Conservation (phyloP, 2,888 invertebrate species). For the Hydriomena furcata region DNA sequence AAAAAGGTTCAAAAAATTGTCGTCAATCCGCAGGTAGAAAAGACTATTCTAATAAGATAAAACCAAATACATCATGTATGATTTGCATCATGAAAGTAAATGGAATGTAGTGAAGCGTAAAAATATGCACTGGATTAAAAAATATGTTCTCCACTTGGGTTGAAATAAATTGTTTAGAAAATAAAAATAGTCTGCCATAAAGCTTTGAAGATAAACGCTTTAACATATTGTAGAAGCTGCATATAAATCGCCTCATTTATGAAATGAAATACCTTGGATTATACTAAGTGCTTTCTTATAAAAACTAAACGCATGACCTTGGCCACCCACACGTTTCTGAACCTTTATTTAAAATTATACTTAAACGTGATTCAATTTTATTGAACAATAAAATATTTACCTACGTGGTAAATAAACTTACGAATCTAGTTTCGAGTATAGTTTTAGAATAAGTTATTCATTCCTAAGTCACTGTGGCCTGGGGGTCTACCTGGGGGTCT, state of each 20-base stretch:
- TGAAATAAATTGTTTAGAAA: slow-evolving; percentile 37
- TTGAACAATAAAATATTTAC: too few relatives aligned
- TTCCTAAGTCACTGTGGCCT: too few relatives aligned
- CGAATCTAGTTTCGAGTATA: too few relatives aligned
- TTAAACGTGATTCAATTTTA: too few relatives aligned
- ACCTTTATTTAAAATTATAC: not conserved
- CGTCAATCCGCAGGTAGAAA: too few relatives aligned
- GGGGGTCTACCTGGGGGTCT: too few relatives aligned
- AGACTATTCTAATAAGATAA: too few relatives aligned
- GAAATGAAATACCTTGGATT: slow-evolving; percentile 34
- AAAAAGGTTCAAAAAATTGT: too few relatives aligned
- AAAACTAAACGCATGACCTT: not conserved
- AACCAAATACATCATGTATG: too few relatives aligned
- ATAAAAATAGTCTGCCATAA: slow-evolving; percentile 50
- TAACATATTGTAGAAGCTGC: slow-evolving; percentile 50
- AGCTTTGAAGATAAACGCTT: slow-evolving; percentile 51
- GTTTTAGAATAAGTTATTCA: too few relatives aligned
- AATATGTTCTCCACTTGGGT: slow-evolving; percentile 4
- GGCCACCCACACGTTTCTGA: not conserved
- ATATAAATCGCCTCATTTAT: slow-evolving; percentile 62
- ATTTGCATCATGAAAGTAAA: slow-evolving; percentile 2
- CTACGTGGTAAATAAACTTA: too few relatives aligned
- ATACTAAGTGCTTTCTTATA: slow-evolving; percentile 9
- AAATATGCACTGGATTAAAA: slow-evolving; percentile 13
- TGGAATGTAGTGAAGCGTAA: slow-evolving; percentile 12